Conservation (phyloP, 2,888 invertebrate species). For the Desoria tigrina region DNA sequence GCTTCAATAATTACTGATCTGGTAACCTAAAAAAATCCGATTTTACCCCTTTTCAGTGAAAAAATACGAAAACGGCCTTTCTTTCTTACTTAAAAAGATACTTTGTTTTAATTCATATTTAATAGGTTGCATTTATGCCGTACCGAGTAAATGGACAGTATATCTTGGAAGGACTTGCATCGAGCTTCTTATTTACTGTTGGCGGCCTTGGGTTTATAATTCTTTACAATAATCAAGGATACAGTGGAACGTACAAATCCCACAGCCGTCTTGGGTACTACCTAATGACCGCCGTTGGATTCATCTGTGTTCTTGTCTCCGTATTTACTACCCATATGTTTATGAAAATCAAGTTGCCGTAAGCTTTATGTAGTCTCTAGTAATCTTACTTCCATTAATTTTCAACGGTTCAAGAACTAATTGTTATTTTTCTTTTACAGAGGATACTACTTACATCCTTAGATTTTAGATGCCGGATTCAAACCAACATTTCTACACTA, state of each 20-base stretch:
- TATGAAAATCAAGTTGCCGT: slow-evolving; percentile 97
- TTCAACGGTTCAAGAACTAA: not conserved
- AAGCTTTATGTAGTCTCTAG: slow-evolving; percentile 56
- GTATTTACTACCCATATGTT: slow-evolving; percentile 96
- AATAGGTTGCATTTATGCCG: slow-evolving; percentile 92
- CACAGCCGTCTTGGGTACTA: slow-evolving; percentile 89
- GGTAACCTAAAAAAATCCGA: not conserved
- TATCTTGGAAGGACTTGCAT: slow-evolving; percentile 98
- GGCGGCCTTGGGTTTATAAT: slow-evolving; percentile 96
- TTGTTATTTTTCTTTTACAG: slow-evolving; percentile 30
- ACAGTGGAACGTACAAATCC: slow-evolving; percentile 61
- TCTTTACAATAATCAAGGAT: slow-evolving; percentile 86
- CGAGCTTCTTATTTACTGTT: slow-evolving; percentile 93
- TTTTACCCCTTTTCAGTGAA: too few relatives aligned
- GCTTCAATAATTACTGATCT: too few relatives aligned
- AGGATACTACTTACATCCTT: slow-evolving; percentile 52
- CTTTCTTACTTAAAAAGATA: not conserved
- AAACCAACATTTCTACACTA: too few relatives aligned
- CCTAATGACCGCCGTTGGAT: slow-evolving; percentile 84
- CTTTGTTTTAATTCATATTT: slow-evolving; percentile 40
- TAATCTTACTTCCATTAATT: too few relatives aligned
- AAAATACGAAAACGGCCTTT: not conserved
- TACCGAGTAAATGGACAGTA: slow-evolving; percentile 98
- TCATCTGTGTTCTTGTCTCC: slow-evolving; percentile 86
- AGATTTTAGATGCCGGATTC: not conserved